Evolutionary conservation across 1,140 invertebrate species (phyloP), one percentile per base, ranked within the genome.

Genomic region (Pseudomyrmex pallidus): DNA sequence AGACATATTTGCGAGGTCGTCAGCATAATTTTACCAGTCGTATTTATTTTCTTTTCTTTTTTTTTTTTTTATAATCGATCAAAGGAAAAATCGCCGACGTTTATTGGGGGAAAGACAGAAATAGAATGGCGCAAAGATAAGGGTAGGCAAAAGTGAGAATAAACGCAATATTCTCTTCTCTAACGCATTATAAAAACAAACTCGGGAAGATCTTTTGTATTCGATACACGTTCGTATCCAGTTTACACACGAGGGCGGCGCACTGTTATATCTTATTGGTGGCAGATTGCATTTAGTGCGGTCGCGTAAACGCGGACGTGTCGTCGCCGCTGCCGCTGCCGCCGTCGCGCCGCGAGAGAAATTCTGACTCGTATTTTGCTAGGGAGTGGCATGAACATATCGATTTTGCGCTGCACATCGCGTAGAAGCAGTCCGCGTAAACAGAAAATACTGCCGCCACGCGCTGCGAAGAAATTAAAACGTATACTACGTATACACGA

Each of bases 361-460:
- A 86, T 87, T 84, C 80, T 62, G 63, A 78, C 85, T 86, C 52
- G 85, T 78, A 83, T 87, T 87, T 87, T 86, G 73, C 86, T 54
- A 86, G 86, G 86, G 86, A 86, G 85, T 87, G 86, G 86, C 86
- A 74, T 86, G 80, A 74, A 73, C 73, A 77, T 87, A 87, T 87
- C 86, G 86, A 87, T 87, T 87, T 87, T 87, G 48, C 35, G 35
- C 46, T 57, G 74, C 67, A 56, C 48, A 46, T 74, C 80, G 67
- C 80, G 73, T 70, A 64, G 22, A 74, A 74, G 63, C 63, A 62
- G 56, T 25, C 74, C 10, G 56, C 56, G 76, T 86, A 50, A 86
- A 86, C 83, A 84, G 83, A 85, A 86, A 85, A 85, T 73, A 82
- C 63, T 17, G 56, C 10, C 13, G 50, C 13, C 17, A 57, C 35